Percentiles rank a stretch among this genome's conserved stretches.
These are phyloP conservation scores for Dascillus cervinus DNA, from an alignment of 2,888 invertebrate genomes.

Conservation along the genomic window DNA sequence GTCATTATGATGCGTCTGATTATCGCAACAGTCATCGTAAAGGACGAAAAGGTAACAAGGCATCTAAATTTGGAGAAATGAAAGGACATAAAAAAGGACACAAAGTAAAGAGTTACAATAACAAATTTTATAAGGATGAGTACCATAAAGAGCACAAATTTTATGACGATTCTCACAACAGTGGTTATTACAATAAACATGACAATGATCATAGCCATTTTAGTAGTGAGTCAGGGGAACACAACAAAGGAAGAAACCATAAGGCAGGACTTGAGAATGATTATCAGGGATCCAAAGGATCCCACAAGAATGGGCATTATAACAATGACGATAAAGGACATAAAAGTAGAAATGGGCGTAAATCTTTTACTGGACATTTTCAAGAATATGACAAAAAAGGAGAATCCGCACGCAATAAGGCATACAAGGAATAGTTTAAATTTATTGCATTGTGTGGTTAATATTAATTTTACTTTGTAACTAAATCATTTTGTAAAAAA, in stretches of 20 bases:
- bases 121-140: conserved; percentile 72
- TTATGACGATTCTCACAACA: conserved; percentile 66
- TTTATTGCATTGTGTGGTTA: no score
- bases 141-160: conserved; percentile 72
- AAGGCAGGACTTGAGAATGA: conserved; percentile 55
- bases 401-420: conserved; percentile 49
- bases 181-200: conserved; percentile 61
- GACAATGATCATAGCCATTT: conserved; percentile 61
- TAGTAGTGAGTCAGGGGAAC: conserved; percentile 53
- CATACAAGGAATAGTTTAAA: no score
- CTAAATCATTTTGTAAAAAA: no score
- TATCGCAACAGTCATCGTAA: conserved; percentile 61
- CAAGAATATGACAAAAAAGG: conserved; percentile 54
- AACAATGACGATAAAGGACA: conserved; percentile 59
- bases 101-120: conserved; percentile 70
- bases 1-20: conserved; percentile 56
- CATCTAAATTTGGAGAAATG: conserved; percentile 63
- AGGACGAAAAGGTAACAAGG: conserved; percentile 58
- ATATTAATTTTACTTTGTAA: no score
- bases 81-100: conserved; percentile 72
- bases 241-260: conserved; percentile 59
- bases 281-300: conserved; percentile 57
- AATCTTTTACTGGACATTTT: conserved; percentile 54
- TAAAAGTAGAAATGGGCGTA: conserved; percentile 54
- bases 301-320: conserved; percentile 56